Evolutionary conservation across 1,140 invertebrate genomes (phyloP).

Genomic region (Drosophila willistoni): DNA sequence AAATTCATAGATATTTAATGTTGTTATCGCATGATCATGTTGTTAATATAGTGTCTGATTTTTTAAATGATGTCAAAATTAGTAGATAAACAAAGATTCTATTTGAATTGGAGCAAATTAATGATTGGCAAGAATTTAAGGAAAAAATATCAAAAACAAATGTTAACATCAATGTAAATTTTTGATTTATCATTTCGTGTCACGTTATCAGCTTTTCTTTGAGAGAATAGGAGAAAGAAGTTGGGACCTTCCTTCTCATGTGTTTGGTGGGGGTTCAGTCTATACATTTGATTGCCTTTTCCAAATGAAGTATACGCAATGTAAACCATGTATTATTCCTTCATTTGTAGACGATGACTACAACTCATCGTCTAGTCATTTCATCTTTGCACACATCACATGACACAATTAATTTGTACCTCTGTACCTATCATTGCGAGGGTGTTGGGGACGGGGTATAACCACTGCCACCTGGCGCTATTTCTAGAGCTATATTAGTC

Average conservation of each 20-base stretch:
- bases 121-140: too few species aligned
- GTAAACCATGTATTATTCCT: neutral
- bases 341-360: conserved; percentile 18
- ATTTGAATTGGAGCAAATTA: too few species aligned
- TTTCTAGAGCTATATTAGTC: neutral
- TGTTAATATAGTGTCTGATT: too few species aligned
- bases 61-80: too few species aligned
- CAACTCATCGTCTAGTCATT: conserved; percentile 23
- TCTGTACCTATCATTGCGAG: conserved; percentile 6
- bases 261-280: too few species aligned
- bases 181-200: neutral
- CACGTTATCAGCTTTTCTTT: neutral
- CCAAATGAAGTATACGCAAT: conserved; percentile 17
- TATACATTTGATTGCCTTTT: conserved; percentile 22
- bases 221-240: too few species aligned
- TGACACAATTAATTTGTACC: conserved; percentile 64
- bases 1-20: too few species aligned
- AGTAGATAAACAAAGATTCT: too few species aligned
- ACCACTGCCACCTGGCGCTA: neutral
- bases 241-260: neutral
- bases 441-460: neutral
- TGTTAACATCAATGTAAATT: neutral
- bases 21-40: too few species aligned
- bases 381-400: conserved; percentile 49
- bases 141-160: too few species aligned